Conservation (phyloP, 2,797 vertebrate genomes). For the Myripristis murdjan region DNA sequence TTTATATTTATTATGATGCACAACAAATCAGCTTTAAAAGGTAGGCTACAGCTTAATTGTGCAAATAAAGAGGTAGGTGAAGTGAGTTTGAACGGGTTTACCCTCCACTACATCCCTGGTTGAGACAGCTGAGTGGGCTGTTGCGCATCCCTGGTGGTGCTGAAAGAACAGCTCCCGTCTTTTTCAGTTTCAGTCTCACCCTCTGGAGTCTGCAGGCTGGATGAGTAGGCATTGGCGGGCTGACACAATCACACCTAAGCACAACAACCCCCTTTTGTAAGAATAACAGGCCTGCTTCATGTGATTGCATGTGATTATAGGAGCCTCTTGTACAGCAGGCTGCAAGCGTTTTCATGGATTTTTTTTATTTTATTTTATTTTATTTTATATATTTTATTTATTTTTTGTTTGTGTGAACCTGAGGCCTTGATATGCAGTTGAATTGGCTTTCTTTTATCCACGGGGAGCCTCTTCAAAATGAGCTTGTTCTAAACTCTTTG, state of each 20-base stretch:
- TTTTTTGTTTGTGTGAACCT: slow-evolving; percentile 59
- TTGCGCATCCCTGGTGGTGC: slow-evolving; percentile 75
- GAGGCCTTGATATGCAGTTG: slow-evolving; percentile 35
- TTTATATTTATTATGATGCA: not conserved
- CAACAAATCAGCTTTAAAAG: slow-evolving; percentile 3
- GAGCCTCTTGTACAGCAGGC: slow-evolving; percentile 48
- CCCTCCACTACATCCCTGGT: slow-evolving; percentile 43
- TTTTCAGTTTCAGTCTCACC: slow-evolving; percentile 65
- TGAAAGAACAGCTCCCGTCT: slow-evolving; percentile 83
- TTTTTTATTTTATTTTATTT: too few species aligned
- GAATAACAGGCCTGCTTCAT: slow-evolving; percentile 68
- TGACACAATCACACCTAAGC: slow-evolving; percentile 80
- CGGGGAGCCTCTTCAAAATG: slow-evolving; percentile 31
- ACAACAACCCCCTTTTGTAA: slow-evolving; percentile 62
- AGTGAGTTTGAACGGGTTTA: slow-evolving; percentile 45
- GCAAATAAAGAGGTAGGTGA: slow-evolving; percentile 28
- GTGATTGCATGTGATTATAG: slow-evolving; percentile 74
- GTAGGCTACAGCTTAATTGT: not conserved
- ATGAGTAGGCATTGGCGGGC: slow-evolving; percentile 79
- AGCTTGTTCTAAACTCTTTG: slow-evolving; percentile 49
- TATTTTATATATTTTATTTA: too few species aligned
- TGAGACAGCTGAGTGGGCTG: slow-evolving; percentile 74
- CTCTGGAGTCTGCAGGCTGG: slow-evolving; percentile 55
- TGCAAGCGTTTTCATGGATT: slow-evolving; percentile 53
- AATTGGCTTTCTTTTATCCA: slow-evolving; percentile 47